Conservation (phyloP, 2,888 invertebrate genomes). For the Xestia c-nigrum region DNA sequence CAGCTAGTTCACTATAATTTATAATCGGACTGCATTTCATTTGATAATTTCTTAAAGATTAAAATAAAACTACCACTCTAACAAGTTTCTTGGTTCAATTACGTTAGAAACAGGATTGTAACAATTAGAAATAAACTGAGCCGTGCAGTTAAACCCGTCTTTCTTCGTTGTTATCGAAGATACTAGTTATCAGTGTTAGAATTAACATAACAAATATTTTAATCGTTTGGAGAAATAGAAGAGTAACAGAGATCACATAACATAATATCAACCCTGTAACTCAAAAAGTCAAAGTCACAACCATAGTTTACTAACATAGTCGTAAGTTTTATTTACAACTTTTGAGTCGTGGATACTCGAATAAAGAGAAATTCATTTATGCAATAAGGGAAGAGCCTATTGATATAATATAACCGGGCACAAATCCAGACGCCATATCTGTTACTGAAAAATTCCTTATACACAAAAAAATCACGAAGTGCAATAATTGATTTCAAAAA, state of each 20-base stretch:
- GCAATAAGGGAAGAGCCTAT: background rate
- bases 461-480: background rate
- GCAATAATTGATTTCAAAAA: background rate
- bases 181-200: background rate
- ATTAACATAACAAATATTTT: background rate
- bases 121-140: background rate
- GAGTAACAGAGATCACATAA: background rate
- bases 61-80: background rate
- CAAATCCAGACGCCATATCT: background rate
- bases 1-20: background rate
- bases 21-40: background rate
- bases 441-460: background rate
- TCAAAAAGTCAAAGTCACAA: too few species aligned
- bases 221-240: background rate
- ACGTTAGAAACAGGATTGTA: background rate
- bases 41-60: background rate
- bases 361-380: too few species aligned
- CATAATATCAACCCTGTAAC: background rate
- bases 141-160: background rate
- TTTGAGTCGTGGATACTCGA: too few species aligned
- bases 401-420: background rate
- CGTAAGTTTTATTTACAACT: too few species aligned
- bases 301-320: too few species aligned
- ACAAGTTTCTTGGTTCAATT: conserved; percentile 4
- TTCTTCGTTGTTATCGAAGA: background rate